Conservation (phyloP, 64 coral and sea anemone genomes). For the Trachythela sp. region DNA sequence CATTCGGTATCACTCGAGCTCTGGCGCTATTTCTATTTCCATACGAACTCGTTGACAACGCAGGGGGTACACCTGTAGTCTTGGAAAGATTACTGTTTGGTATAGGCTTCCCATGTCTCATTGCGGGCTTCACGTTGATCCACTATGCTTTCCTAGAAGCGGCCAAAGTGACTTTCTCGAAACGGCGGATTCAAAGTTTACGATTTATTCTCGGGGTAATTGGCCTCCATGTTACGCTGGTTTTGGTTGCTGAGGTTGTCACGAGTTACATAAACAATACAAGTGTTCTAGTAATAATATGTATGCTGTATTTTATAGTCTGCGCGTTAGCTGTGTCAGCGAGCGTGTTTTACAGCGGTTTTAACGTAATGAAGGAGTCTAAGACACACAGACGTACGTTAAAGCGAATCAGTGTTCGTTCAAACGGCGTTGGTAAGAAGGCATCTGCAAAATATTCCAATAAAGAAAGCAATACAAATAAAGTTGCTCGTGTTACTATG, state of each 20-base stretch:
- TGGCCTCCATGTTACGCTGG: not conserved
- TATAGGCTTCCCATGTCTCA: constrained; percentile 14
- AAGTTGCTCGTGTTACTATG: constrained; percentile 19
- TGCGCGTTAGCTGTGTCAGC: not conserved
- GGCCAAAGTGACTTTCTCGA: not conserved
- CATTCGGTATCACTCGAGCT: not conserved
- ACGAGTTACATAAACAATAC: not conserved
- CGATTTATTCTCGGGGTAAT: not conserved
- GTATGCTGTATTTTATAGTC: constrained; percentile 7
- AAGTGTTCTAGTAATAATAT: not conserved
- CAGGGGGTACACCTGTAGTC: not conserved
- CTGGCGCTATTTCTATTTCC: not conserved
- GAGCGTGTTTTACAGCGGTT: constrained; percentile 2
- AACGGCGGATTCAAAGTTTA: not conserved
- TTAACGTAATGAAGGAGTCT: not conserved
- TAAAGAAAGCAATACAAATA: constrained; percentile 19
- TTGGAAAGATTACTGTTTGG: not conserved
- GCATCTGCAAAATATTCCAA: not conserved
- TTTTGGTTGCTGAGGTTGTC: not conserved
- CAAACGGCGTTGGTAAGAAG: not conserved
- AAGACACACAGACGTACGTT: not conserved
- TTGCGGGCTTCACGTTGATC: constrained; percentile 8
- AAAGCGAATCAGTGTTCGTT: not conserved
- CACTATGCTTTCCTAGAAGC: not conserved
- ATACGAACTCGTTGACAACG: not conserved